phyloP scores from a whole-genome alignment of 2,113 vertebrate species.

The Salvelinus fontinalis region DNA sequence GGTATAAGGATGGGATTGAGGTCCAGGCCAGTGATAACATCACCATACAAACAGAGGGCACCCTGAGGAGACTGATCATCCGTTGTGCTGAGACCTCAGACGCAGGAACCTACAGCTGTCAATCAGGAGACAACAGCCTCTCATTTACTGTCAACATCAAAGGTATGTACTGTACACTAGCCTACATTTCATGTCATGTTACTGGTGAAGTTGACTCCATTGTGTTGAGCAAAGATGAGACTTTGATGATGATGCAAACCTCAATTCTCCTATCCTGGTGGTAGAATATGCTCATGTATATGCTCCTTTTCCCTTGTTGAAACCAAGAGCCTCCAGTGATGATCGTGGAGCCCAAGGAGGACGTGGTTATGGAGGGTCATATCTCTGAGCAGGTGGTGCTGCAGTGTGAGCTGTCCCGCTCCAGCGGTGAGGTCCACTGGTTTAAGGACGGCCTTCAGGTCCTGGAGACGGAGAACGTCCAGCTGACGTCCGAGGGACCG shows the following conservation, averaged over 20 bases:
- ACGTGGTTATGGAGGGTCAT: slow-evolving; percentile 67
- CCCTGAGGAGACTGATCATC: slow-evolving; percentile 72
- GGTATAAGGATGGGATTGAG: slow-evolving; percentile 72
- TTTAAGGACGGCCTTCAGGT: slow-evolving; percentile 83
- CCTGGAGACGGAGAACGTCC: slow-evolving; percentile 56
- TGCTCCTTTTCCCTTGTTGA: background rate
- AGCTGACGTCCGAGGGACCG: slow-evolving; percentile 74
- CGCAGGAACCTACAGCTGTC: slow-evolving; percentile 72
- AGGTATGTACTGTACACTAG: slow-evolving; percentile 51
- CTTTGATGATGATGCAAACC: background rate
- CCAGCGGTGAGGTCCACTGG: slow-evolving; percentile 71
- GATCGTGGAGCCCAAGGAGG: slow-evolving; percentile 79
- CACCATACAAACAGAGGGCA: slow-evolving; percentile 69
- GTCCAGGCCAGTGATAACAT: slow-evolving; percentile 67
- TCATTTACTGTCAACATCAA: slow-evolving; percentile 70
- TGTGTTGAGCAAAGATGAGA: background rate
- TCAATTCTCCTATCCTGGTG: background rate
- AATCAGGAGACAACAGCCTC: slow-evolving; percentile 60
- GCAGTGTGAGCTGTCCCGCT: slow-evolving; percentile 83
- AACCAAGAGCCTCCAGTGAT: slow-evolving; percentile 80
- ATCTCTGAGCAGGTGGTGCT: slow-evolving; percentile 76
- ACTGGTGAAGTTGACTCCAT: background rate
- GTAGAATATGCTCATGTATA: background rate
- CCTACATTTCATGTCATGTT: background rate
- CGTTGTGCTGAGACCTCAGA: slow-evolving; percentile 67